These are phyloP conservation scores for Pampus argenteus DNA, from an alignment of 2,797 vertebrate genomes.

Conservation along the genomic window DNA sequence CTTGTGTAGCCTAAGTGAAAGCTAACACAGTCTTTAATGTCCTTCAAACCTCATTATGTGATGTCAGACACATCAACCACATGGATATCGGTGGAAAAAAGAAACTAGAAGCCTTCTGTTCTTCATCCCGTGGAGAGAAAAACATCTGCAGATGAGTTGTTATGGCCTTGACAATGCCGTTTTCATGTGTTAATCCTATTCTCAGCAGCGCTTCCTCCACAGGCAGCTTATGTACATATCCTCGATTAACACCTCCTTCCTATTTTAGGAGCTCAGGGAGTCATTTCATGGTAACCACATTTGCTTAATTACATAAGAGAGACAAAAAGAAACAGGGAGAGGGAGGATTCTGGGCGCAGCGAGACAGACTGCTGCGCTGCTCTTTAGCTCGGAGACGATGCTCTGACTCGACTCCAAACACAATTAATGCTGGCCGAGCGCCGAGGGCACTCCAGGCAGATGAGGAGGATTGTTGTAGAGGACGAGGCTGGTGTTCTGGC, in stretches of 20 bases:
- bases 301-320: constrained; percentile 76
- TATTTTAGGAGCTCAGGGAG: constrained; percentile 71
- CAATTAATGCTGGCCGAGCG: constrained; percentile 60
- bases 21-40: constrained; percentile 10
- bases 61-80: constrained; percentile 24
- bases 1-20: constrained; percentile 24
- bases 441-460: constrained; percentile 50
- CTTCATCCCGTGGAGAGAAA: constrained; percentile 5
- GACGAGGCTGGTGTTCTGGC: constrained; percentile 31
- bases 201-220: constrained; percentile 56
- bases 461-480: constrained; percentile 40
- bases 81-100: neutral
- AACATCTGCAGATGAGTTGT: constrained; percentile 41
- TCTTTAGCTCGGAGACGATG: constrained; percentile 48
- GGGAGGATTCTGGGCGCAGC: constrained; percentile 37
- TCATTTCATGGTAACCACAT: constrained; percentile 66
- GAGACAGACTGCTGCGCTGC: constrained; percentile 49
- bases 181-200: constrained; percentile 51
- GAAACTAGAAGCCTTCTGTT: constrained; percentile 11
- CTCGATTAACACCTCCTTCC: constrained; percentile 68
- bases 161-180: constrained; percentile 11
- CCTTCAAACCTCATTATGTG: constrained; percentile 21
- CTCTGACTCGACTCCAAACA: constrained; percentile 57
- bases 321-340: constrained; percentile 48
- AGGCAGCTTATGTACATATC: constrained; percentile 53